Percentiles rank a stretch among this genome's conserved stretches.
phyloP scores from a whole-genome alignment of 2,888 invertebrate species.

The Melanostoma mellinum region DNA sequence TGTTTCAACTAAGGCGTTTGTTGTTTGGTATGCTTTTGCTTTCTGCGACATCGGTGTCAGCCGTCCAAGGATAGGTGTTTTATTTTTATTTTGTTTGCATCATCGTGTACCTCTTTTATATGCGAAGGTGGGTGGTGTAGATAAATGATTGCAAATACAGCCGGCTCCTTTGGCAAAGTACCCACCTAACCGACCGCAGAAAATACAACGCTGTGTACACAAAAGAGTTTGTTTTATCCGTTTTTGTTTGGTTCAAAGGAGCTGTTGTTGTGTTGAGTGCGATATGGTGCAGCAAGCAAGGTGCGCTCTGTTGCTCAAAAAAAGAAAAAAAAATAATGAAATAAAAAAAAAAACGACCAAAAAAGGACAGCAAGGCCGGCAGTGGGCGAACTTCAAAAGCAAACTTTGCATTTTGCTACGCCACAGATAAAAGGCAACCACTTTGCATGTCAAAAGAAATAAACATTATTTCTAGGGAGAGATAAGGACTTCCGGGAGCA shows the following conservation, averaged over 20 bases:
- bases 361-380: constrained; percentile 38
- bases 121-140: constrained; percentile 25
- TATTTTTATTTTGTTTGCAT: constrained; percentile 38
- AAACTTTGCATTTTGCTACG: constrained; percentile 62
- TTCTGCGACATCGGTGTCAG: constrained; percentile 69
- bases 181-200: constrained; percentile 12
- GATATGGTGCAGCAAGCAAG: constrained; percentile 49
- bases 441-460: constrained; percentile 72
- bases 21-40: constrained; percentile 59
- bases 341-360: not conserved
- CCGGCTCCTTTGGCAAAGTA: constrained; percentile 32
- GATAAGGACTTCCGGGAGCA: constrained; percentile 67
- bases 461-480: constrained; percentile 65
- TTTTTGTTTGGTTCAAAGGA: constrained; percentile 20
- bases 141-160: constrained; percentile 63
- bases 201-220: constrained; percentile 42
- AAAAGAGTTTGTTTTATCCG: constrained; percentile 44
- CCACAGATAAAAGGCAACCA: constrained; percentile 64
- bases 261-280: constrained; percentile 49
- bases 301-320: constrained; percentile 58
- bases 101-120: constrained; percentile 25
- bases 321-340: not conserved
- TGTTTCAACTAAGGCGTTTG: constrained; percentile 63
- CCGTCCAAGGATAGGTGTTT: constrained; percentile 41
- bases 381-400: constrained; percentile 61